Evolutionary conservation across 2,797 vertebrate species (phyloP), one percentile per base, ranked within the genome.

Genomic region (Nannoperca obscura): DNA sequence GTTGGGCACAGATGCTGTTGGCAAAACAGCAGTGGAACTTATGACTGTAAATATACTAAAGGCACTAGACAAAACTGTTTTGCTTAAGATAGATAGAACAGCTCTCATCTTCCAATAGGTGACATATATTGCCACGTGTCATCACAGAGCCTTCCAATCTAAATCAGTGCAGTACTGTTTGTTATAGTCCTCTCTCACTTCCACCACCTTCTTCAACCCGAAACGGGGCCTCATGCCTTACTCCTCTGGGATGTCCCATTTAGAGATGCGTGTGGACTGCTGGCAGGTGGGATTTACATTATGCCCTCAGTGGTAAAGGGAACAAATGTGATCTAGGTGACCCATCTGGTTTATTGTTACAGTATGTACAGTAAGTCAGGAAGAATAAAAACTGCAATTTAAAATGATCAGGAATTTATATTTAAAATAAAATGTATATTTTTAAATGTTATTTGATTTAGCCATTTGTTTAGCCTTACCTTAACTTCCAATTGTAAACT

Each of bases 221-320:
- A 76, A 53, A 75, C 15, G 2, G 67, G 85, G 81, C 75, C 80
- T 69, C 80, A 30, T 61, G 49, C 65, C 40, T 59, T 81, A 52
- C 24, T 55, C 55, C 13, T 71, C 53, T 75, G 70, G 69, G 30
- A 68, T 71, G 61, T 77, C 52, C 62, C 20, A 44, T 44, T 69
- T 32, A 54, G 52, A 67, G 55, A 73, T 61, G 52, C 59, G 60
- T 50, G 42, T 64, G 42, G 40, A 66, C 68, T 71, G 47, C 58
- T 66, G 66, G 67, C 78, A 86, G 74, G 72, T 85, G 80, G 83
- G 44, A 85, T 85, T 74, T 80, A 12, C 52, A 67, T 87, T 81
- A 79, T 63, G 61, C 5, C 53, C 57, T 49, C 11, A 12, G 13
- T 64, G 52, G 20, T 20, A 79, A 66, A 75, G 70, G 27, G 27